Evolutionary conservation across 2,888 invertebrate genomes (phyloP).

Genomic region (Phlogophora meticulosa): DNA sequence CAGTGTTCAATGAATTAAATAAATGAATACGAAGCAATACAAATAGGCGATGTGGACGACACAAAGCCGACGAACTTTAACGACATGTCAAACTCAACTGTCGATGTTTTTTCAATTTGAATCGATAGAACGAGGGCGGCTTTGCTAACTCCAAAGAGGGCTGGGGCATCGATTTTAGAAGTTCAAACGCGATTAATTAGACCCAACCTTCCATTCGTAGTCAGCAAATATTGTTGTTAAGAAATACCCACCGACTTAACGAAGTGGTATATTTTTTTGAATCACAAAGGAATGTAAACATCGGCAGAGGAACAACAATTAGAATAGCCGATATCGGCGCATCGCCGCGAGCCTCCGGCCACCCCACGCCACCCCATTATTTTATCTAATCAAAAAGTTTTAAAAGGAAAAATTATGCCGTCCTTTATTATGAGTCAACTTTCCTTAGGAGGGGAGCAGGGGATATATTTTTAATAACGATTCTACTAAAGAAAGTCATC

Average conservation of each 20-base stretch:
- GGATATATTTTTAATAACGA: conserved; percentile 91
- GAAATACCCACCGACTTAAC: conserved; percentile 68
- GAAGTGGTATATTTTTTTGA: conserved; percentile 75
- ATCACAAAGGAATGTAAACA: conserved; percentile 87
- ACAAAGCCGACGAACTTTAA: conserved; percentile 69
- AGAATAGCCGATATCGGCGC: conserved; percentile 89
- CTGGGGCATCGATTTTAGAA: conserved; percentile 67
- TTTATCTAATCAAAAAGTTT: conserved; percentile 92
- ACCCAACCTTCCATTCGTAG: conserved; percentile 65
- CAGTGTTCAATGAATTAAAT: conserved; percentile 70
- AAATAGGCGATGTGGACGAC: conserved; percentile 73
- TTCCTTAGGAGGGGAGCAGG: conserved; percentile 87
- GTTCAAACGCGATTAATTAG: conserved; percentile 83
- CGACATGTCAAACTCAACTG: conserved; percentile 72
- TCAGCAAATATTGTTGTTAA: conserved; percentile 66
- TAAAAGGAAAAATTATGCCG: conserved; percentile 91
- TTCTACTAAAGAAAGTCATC: conserved; percentile 83
- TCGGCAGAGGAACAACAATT: conserved; percentile 88
- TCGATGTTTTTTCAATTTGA: conserved; percentile 87
- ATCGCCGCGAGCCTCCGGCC: conserved; percentile 83
- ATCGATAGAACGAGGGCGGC: conserved; percentile 78
- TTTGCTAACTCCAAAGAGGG: conserved; percentile 69
- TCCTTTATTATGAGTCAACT: conserved; percentile 91
- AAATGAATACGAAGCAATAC: conserved; percentile 77
- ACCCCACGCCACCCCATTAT: conserved; percentile 89